These are phyloP conservation scores for Hololepta plana DNA, from an alignment of 2,888 invertebrate genomes.

Conservation along the genomic window DNA sequence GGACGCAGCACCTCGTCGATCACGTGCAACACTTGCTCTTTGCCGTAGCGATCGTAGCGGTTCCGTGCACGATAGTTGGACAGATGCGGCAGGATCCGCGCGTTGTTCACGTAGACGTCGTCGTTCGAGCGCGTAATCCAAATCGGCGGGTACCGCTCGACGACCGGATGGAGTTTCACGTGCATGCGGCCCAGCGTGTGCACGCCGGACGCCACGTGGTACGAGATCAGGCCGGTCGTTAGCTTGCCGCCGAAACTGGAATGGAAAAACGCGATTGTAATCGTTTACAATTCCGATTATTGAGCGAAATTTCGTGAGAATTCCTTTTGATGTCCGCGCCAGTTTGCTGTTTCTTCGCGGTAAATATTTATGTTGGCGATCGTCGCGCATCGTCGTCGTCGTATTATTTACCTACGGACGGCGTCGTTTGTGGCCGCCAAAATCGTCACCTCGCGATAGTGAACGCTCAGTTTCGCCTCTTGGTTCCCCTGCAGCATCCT, in stretches of 20 bases:
- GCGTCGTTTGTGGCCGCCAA: constrained; percentile 75
- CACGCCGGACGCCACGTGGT: constrained; percentile 31
- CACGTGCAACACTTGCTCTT: constrained; percentile 43
- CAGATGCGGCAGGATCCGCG: constrained; percentile 46
- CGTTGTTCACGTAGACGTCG: constrained; percentile 69
- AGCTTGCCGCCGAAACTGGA: constrained; percentile 7
- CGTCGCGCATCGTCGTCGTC: constrained; percentile 52
- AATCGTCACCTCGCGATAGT: constrained; percentile 57
- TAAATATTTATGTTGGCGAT: no score
- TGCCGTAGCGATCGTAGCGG: constrained; percentile 13
- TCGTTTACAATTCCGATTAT: no score
- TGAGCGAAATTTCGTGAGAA: no score
- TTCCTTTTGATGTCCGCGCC: no score
- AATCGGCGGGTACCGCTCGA: constrained; percentile 67
- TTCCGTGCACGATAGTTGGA: constrained; percentile 16
- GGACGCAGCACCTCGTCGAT: constrained; percentile 74
- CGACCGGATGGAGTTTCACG: constrained; percentile 32
- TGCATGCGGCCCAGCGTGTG: constrained; percentile 40
- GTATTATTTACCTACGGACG: constrained; percentile 21
- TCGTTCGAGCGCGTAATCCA: constrained; percentile 56
- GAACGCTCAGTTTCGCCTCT: constrained; percentile 49
- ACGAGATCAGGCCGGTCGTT: constrained; percentile 14
- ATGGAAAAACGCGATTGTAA: no score
- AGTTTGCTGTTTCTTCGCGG: no score
- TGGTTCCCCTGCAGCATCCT: constrained; percentile 50